Evolutionary conservation across 2,113 vertebrate species (phyloP), one percentile per base, ranked within the genome.

Genomic region (Sylvietta virens): DNA sequence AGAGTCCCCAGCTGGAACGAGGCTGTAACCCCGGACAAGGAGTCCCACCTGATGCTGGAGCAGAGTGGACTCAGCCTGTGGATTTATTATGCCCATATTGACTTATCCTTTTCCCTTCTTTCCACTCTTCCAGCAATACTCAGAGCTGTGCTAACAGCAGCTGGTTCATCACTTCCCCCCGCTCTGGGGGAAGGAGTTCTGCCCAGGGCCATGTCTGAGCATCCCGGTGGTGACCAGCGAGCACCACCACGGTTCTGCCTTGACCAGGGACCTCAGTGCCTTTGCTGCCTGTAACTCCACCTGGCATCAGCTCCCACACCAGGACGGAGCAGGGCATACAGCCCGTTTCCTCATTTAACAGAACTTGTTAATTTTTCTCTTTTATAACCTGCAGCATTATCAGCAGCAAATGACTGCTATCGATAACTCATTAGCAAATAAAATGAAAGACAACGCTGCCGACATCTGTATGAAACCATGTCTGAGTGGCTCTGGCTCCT

Each of bases 401-500:
- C 94, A 86, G 81, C 57, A 78, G 93, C 97, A 97, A 98, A 98
- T 98, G 97, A 96, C 95, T 3, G 20, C 88, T 97, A 97, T 98
- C 76, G 97, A 98, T 98, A 98, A 98, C 97, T 97, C 95, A 85
- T 98, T 98, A 98, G 96, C 97, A 98, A 98, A 98, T 97, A 96
- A 98, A 98, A 97, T 96, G 97, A 97, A 95, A 97, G 96, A 91
- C 94, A 96, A 72, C 90, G 82, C 86, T 65, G 81, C 98, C 84
- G 95, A 97, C 96, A 97, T 94, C 81, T 89, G 97, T 97, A 97
- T 97, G 97, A 97, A 97, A 57, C 91, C 35, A 40, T 92, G 94
- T 94, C 94, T 95, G 84, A 69, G 82, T 81, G 90, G 82, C 96
- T 96, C 90, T 95, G 88, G 89, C 96, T 97, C 92, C 96, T 91